Conservation (phyloP, 2,888 invertebrate genomes). For the Ariolimax columbianus region DNA sequence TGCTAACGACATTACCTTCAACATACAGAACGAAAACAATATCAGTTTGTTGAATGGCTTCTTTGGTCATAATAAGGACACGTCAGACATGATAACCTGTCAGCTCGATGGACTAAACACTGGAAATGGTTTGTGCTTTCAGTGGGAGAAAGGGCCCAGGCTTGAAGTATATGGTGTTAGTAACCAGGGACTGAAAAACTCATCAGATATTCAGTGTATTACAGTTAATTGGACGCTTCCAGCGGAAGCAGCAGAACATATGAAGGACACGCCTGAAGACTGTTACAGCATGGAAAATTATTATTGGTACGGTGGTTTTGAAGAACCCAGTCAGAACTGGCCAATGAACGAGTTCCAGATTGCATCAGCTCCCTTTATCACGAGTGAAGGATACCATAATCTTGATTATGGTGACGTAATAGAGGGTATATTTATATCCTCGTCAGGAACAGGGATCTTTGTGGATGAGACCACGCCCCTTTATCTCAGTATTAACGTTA, state of each 20-base stretch:
- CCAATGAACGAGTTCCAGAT: conserved; percentile 49
- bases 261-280: conserved; percentile 45
- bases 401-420: conserved; percentile 77
- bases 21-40: not conserved
- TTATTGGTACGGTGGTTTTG: conserved; percentile 52
- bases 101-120: not conserved
- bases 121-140: conserved; percentile 6
- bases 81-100: not conserved
- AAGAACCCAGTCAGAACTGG: conserved; percentile 46
- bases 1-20: not conserved
- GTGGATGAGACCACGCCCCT: conserved; percentile 85
- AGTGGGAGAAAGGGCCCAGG: conserved; percentile 15
- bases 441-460: conserved; percentile 84
- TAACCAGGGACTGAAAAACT: not conserved
- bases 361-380: conserved; percentile 61
- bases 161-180: not conserved
- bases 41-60: not conserved
- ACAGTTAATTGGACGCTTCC: conserved; percentile 24
- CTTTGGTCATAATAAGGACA: not conserved
- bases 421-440: conserved; percentile 83
- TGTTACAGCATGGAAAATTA: conserved; percentile 46
- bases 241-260: not conserved
- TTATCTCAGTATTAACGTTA: conserved; percentile 88
- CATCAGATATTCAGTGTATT: conserved; percentile 13
- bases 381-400: conserved; percentile 43